These are phyloP conservation scores for Pithys albifrons DNA, from an alignment of 2,113 vertebrate species.

Conservation along the genomic window DNA sequence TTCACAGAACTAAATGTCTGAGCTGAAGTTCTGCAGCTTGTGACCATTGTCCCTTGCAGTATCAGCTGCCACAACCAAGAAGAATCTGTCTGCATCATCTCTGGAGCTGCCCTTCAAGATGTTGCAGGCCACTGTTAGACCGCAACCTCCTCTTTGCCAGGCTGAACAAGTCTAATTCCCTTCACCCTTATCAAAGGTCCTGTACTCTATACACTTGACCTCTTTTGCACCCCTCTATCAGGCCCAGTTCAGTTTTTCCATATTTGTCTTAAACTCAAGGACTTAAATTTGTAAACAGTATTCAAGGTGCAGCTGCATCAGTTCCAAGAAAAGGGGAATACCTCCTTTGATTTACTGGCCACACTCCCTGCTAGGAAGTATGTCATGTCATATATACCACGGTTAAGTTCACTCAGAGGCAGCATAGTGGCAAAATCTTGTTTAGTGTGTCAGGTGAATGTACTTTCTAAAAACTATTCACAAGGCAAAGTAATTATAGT, in stretches of 20 bases:
- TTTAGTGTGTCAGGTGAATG: neutral
- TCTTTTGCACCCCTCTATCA: neutral
- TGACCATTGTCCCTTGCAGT: neutral
- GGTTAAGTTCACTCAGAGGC: neutral
- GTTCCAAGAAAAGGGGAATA: neutral
- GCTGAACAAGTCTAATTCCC: neutral
- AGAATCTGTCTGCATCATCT: neutral
- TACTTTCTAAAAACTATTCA: neutral
- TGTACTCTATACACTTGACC: neutral
- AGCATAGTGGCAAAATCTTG: neutral
- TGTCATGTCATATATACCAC: neutral
- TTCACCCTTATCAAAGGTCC: neutral
- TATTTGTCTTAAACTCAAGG: neutral
- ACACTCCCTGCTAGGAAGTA: neutral
- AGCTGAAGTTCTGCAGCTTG: neutral
- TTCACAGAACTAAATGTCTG: neutral
- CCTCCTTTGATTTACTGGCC: neutral
- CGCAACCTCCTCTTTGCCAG: neutral
- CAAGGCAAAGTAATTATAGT: neutral
- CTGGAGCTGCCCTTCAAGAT: neutral
- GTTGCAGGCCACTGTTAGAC: neutral
- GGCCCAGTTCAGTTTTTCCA: neutral
- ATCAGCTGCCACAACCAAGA: neutral
- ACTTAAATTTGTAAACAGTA: neutral
- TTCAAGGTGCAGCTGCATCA: neutral